phyloP scores from a whole-genome alignment of 2,888 invertebrate species.

The Drosophila mettleri region DNA sequence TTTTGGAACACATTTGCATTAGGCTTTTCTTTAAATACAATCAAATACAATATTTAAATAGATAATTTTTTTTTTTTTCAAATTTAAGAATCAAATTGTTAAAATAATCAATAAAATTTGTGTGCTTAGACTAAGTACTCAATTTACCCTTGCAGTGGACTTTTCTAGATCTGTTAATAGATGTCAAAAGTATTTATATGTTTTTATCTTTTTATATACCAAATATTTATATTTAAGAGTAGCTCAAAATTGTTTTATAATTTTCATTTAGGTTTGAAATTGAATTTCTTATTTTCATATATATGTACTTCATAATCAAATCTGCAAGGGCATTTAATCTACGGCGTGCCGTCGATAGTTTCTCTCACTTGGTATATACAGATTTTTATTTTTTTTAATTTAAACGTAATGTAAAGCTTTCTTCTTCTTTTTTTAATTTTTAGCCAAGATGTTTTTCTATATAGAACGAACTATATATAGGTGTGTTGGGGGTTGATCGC shows the following conservation, averaged over 20 bases:
- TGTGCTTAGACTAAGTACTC: conserved; percentile 11
- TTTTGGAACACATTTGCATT: conserved; percentile 72
- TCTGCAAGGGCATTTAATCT: conserved; percentile 1
- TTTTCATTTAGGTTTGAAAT: not conserved
- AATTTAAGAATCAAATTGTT: conserved; percentile 32
- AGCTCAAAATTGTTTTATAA: not conserved
- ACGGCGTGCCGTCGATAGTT: conserved; percentile 1
- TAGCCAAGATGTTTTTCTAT: conserved; percentile 46
- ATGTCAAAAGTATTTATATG: not conserved
- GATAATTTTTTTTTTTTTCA: conserved; percentile 24
- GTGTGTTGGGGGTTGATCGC: conserved; percentile 28
- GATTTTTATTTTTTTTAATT: conserved; percentile 15
- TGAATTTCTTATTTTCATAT: not conserved
- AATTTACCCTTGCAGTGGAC: not conserved
- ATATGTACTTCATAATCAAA: not conserved
- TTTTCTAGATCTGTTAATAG: not conserved
- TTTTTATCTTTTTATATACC: not conserved
- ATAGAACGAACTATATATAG: conserved; percentile 22
- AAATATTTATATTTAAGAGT: not conserved
- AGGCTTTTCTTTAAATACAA: conserved; percentile 51
- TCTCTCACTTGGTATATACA: conserved; percentile 41
- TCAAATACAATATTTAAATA: conserved; percentile 19
- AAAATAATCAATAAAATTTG: conserved; percentile 1
- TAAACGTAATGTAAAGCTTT: conserved; percentile 64
- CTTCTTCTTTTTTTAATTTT: conserved; percentile 38